Evolutionary conservation across 1,140 invertebrate species (phyloP).

Genomic region (Heliconius eleuchia): DNA sequence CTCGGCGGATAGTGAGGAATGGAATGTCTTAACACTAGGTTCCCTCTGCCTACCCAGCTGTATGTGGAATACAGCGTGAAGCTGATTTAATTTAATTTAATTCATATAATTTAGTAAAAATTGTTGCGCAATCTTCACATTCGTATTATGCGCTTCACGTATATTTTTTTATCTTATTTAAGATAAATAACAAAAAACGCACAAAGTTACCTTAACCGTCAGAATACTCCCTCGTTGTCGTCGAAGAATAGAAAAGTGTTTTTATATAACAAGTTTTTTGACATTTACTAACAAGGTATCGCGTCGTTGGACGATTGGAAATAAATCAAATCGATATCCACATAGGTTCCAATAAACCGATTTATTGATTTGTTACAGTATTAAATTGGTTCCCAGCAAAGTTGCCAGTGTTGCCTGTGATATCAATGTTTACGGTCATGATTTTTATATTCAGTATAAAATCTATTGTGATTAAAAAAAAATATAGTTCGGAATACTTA

Average conservation of each 20-base stretch:
- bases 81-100: too few relatives aligned
- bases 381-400: slow-evolving; percentile 77
- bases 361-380: slow-evolving; percentile 81
- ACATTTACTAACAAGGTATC: slow-evolving; percentile 78
- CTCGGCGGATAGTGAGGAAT: too few relatives aligned
- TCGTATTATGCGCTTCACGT: neutral
- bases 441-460: slow-evolving; percentile 23
- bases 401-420: slow-evolving; percentile 51
- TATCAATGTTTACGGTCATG: slow-evolving; percentile 35
- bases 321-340: slow-evolving; percentile 79
- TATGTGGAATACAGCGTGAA: too few relatives aligned
- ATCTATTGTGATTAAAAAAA: neutral
- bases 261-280: slow-evolving; percentile 61
- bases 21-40: too few relatives aligned
- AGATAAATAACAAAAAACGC: slow-evolving; percentile 18
- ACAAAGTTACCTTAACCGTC: slow-evolving; percentile 17
- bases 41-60: too few relatives aligned
- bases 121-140: neutral
- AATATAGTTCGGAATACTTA: neutral
- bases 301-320: slow-evolving; percentile 60
- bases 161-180: slow-evolving; percentile 25
- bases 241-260: slow-evolving; percentile 40
- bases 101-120: slow-evolving; percentile 34
- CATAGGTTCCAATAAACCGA: slow-evolving; percentile 79
- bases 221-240: slow-evolving; percentile 20